Evolutionary conservation across 2,113 vertebrate species (phyloP).

Genomic region (Gila orcuttii): DNA sequence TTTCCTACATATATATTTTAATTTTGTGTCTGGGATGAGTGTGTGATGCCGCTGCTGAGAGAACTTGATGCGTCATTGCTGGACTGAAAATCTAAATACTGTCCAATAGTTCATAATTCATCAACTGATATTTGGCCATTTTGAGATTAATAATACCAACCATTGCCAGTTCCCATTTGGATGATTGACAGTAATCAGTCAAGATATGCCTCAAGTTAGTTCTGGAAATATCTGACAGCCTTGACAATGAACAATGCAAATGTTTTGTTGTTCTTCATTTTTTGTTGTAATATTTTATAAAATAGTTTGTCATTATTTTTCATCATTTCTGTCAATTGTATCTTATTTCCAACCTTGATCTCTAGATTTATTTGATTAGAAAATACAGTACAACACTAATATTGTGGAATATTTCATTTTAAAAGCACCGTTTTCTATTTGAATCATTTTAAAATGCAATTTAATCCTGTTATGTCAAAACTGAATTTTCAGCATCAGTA

Average conservation of each 20-base stretch:
- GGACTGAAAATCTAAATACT: not conserved
- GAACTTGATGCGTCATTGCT: not conserved
- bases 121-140: not conserved
- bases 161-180: not conserved
- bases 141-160: not conserved
- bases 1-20: not conserved
- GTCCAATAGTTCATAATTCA: not conserved
- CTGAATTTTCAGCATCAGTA: too few species aligned
- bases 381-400: too few species aligned
- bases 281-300: too few species aligned
- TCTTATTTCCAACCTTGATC: too few species aligned
- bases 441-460: too few species aligned
- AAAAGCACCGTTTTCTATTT: too few species aligned
- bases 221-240: not conserved
- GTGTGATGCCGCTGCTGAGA: not conserved
- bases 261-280: too few species aligned
- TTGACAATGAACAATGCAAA: not conserved
- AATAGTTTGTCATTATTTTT: too few species aligned
- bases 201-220: not conserved
- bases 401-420: too few species aligned
- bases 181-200: not conserved
- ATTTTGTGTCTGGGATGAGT: not conserved
- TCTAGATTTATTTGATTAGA: too few species aligned
- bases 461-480: too few species aligned
- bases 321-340: too few species aligned